phyloP scores from a whole-genome alignment of 2,888 invertebrate genomes.

The Aquatica leii region DNA sequence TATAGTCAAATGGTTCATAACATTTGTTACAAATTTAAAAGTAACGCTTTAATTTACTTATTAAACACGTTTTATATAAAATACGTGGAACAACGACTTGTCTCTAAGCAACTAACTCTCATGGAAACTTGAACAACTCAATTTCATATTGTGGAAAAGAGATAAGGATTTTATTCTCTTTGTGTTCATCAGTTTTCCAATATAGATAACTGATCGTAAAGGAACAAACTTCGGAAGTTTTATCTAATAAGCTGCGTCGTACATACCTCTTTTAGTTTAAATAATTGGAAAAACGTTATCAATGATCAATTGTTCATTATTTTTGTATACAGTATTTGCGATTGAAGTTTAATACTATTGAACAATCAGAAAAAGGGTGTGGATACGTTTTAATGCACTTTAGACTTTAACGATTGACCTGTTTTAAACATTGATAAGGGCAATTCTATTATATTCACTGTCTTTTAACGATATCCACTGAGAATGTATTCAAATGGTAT shows the following conservation, averaged over 20 bases:
- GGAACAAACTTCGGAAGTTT: conserved; percentile 12
- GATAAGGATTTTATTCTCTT: conserved; percentile 31
- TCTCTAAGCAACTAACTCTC: conserved; percentile 20
- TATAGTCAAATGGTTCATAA: too few relatives aligned
- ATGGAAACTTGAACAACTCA: conserved; percentile 25
- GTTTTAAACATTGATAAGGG: neutral
- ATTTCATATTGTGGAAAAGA: conserved; percentile 27
- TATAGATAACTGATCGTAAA: conserved; percentile 13
- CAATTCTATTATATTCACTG: neutral
- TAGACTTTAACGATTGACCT: neutral
- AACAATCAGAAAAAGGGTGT: neutral
- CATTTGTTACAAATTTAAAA: too few relatives aligned
- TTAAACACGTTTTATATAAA: too few relatives aligned
- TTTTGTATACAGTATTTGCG: too few relatives aligned
- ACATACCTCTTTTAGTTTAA: neutral
- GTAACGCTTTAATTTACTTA: too few relatives aligned
- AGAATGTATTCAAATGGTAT: too few relatives aligned
- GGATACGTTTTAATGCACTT: neutral
- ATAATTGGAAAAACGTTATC: neutral
- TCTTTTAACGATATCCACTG: too few relatives aligned
- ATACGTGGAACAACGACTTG: too few relatives aligned
- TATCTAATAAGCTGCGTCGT: conserved; percentile 8
- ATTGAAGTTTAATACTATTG: too few relatives aligned
- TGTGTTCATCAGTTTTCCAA: conserved; percentile 21
- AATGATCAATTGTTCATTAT: too few relatives aligned